A percentile compares a stretch with the other conserved stretches of the same genome.
Evolutionary conservation across 2,888 invertebrate species (phyloP).

Genomic region (Drosophila borborema): DNA sequence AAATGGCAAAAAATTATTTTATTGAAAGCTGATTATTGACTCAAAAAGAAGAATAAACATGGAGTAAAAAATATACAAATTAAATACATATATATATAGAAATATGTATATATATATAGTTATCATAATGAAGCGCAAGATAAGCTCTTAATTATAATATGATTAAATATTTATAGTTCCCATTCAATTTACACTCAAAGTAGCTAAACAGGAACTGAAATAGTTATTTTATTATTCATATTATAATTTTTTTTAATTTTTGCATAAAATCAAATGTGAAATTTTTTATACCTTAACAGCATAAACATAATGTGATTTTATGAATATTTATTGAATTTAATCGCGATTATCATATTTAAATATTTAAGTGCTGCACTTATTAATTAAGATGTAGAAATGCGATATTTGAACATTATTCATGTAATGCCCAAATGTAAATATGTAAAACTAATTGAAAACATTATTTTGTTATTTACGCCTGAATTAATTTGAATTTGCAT

Average conservation of each 20-base stretch:
- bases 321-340: conserved; percentile 7
- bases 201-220: neutral
- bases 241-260: neutral
- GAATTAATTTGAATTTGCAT: conserved; percentile 9
- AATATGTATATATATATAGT: too few species aligned
- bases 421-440: neutral
- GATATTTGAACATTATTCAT: neutral
- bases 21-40: conserved; percentile 1
- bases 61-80: neutral
- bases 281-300: neutral
- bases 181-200: conserved; percentile 1
- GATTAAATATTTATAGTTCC: neutral
- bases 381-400: conserved; percentile 9
- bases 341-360: neutral
- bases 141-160: conserved; percentile 2
- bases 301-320: neutral
- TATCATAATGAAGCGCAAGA: neutral
- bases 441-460: conserved; percentile 1
- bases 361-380: conserved; percentile 3
- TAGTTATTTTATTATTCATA: neutral
- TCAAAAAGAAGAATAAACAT: neutral
- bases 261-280: neutral
- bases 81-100: neutral
- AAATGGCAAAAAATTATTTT: neutral
- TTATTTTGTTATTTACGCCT: neutral